Evolutionary conservation across 30 jellyfish, hydroid and myxozoan genomes (phyloP).

Genomic region (Rhopilema esculentum): DNA sequence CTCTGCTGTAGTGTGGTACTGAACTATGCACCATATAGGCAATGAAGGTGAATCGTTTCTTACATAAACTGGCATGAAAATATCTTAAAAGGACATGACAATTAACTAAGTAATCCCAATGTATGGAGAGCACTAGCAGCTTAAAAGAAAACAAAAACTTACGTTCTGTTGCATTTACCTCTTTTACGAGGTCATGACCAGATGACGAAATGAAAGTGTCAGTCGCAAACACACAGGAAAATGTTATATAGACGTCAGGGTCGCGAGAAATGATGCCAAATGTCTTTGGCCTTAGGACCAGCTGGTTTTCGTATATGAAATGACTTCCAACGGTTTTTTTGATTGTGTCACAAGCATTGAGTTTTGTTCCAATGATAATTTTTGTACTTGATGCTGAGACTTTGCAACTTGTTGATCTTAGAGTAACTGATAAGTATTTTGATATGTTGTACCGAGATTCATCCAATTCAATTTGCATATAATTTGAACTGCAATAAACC

Average conservation of each 20-base stretch:
- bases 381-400: neutral
- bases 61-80: too few relatives aligned
- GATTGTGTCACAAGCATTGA: conserved; percentile 49
- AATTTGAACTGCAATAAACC: conserved; percentile 48
- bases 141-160: neutral
- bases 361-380: conserved; percentile 46
- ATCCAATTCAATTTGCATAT: conserved; percentile 48
- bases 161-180: conserved; percentile 71
- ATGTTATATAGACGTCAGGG: neutral
- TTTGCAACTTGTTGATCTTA: conserved; percentile 7
- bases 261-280: conserved; percentile 3
- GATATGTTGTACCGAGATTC: conserved; percentile 13
- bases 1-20: too few relatives aligned
- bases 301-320: conserved; percentile 37
- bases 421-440: conserved; percentile 18
- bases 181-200: conserved; percentile 3
- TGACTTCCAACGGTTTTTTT: neutral
- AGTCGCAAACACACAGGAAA: conserved; percentile 35
- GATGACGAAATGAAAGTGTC: neutral
- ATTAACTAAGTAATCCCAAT: too few relatives aligned
- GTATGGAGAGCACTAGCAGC: too few relatives aligned
- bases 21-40: too few relatives aligned
- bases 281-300: conserved; percentile 8
- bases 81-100: too few relatives aligned
- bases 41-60: too few relatives aligned